Evolutionary conservation across 2,797 vertebrate genomes (phyloP), one percentile per base, ranked within the genome.

Genomic region (Ceyx erithaca): DNA sequence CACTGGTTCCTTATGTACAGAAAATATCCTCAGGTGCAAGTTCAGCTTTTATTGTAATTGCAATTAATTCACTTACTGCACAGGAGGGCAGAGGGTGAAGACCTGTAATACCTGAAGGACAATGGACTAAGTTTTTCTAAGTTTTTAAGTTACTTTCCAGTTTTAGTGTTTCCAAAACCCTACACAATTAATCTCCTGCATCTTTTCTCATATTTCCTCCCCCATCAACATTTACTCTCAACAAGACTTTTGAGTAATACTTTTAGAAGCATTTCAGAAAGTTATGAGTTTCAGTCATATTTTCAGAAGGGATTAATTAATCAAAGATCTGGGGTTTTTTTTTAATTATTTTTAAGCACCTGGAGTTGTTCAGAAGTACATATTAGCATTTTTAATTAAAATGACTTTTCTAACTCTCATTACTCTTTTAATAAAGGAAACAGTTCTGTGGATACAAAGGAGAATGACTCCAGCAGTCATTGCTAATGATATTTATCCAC

Each of bases 401-500:
- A 20, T 18, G 2, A n/a, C 52, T 54, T 90, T 86, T 52, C 25
- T 61, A 58, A 71, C 25, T 85, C 33, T 90, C 83, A 83, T 92
- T 61, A 40, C 54, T 64, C 8, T 49, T 12, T 72, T 88, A 80
- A 62, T 49, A 52, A 87, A 80, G 30, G 73, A 52, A 93, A 19
- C 30, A 35, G 18, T 22, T 45, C 19, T 46, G 20, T 80, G 19
- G n/a, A 33, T 87, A 43, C 33, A 75, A 80, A 68, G 18, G 22
- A 68, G 28, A 87, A 77, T 77, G 85, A 72, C 25, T 87, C 61
- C 61, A 59, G 61, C 57, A 84, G 41, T 73, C 48, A 63, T 15
- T 93, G 64, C 7, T 85, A 92, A 90, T 63, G 40, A 70, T 48
- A 48, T 73, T 87, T 89, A 77, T 92, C 43, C 33, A 48, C 26